Conservation (phyloP, 2,113 vertebrate species). For the Lethenteron reissneri region DNA sequence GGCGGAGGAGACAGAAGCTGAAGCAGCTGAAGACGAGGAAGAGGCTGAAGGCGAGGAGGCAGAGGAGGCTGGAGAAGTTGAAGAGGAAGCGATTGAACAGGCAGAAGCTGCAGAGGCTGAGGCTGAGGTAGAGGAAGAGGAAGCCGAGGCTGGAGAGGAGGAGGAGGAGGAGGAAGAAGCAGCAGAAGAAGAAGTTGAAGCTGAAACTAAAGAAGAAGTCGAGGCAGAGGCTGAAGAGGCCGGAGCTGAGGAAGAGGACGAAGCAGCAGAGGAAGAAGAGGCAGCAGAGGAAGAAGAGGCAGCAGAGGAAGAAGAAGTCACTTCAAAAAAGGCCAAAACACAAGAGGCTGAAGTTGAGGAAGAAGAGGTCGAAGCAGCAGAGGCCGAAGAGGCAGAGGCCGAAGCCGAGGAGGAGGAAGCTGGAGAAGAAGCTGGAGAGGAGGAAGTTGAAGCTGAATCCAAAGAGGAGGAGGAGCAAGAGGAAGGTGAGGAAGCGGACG, state of each 20-base stretch:
- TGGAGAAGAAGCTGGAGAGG: background rate
- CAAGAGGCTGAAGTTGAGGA: background rate
- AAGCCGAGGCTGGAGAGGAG: background rate
- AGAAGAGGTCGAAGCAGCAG: background rate
- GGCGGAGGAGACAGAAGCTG: too few relatives aligned
- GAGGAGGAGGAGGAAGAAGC: background rate
- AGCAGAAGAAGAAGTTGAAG: conserved; percentile 1
- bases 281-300: background rate
- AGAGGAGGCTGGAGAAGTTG: too few relatives aligned
- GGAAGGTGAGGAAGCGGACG: background rate
- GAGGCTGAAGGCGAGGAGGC: too few relatives aligned
- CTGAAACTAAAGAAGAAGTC: background rate
- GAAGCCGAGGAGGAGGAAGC: background rate
- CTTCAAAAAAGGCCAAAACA: background rate
- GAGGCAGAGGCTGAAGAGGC: background rate
- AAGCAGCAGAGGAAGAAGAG: background rate
- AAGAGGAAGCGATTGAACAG: too few relatives aligned
- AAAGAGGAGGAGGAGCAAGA: background rate
- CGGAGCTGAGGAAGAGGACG: background rate
- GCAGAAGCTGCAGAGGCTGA: too few relatives aligned
- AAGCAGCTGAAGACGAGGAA: too few relatives aligned
- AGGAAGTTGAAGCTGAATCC: background rate
- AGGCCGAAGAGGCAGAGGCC: background rate
- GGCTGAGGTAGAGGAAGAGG: too few relatives aligned
- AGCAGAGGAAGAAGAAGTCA: background rate